A percentile compares a stretch with the other conserved stretches of the same genome.
Conservation (phyloP, 2,797 vertebrate genomes). For the Avahi laniger region DNA sequence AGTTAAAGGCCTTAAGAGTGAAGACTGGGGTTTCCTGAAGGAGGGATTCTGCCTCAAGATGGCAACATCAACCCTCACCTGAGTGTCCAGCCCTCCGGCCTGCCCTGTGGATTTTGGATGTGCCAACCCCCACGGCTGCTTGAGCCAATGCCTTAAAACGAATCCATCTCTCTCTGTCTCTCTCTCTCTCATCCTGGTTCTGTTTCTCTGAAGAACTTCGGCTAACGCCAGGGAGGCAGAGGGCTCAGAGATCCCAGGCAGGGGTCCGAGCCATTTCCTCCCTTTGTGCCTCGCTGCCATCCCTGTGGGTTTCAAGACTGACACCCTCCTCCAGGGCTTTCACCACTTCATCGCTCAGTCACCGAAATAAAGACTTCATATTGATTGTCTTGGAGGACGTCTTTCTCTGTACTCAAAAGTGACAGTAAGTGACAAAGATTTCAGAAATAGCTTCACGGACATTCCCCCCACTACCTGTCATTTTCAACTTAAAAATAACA, state of each 20-base stretch:
- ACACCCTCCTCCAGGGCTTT: neutral
- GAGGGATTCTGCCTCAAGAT: neutral
- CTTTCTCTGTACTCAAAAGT: constrained; percentile 32
- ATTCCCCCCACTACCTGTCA: neutral
- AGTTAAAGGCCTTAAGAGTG: neutral
- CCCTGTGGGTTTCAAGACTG: neutral
- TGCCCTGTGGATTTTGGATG: neutral
- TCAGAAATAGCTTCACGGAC: constrained; percentile 62
- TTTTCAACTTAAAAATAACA: constrained; percentile 65
- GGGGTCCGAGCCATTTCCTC: neutral
- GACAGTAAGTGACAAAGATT: constrained; percentile 62
- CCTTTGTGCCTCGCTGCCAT: neutral
- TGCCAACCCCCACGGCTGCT: neutral
- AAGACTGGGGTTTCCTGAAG: neutral
- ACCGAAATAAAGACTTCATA: constrained; percentile 62
- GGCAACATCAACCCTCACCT: neutral
- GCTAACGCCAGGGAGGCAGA: neutral
- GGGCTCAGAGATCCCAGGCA: neutral
- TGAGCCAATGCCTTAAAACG: neutral
- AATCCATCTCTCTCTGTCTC: neutral
- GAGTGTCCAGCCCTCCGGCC: neutral
- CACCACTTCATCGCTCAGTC: neutral
- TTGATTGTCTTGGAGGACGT: constrained; percentile 46
- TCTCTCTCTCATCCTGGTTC: neutral
- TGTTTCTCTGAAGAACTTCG: neutral